Evolutionary conservation across 1,140 invertebrate species (phyloP).

Genomic region (Notospermus geniculatus): DNA sequence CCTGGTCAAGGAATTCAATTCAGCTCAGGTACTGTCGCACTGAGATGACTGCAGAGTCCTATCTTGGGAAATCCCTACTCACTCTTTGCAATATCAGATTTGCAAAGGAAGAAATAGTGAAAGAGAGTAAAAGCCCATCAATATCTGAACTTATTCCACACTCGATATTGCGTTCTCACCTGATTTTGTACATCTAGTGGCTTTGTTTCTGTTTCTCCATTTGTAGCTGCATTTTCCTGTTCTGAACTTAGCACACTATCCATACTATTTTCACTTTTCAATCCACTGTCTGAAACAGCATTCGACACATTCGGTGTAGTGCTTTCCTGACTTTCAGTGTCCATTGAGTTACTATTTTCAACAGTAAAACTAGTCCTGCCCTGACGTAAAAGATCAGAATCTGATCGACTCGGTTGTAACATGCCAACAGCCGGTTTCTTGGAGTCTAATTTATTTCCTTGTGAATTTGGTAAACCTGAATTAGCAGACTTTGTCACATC

Average conservation of each 20-base stretch:
- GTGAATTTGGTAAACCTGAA: neutral
- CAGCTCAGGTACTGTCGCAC: no score
- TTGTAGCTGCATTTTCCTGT: neutral
- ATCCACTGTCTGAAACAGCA: neutral
- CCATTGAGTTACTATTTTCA: neutral
- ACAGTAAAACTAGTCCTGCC: slow-evolving; percentile 1
- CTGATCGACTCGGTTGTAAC: slow-evolving; percentile 13
- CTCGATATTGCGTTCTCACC: neutral
- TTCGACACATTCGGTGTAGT: neutral
- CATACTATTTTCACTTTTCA: slow-evolving; percentile 9
- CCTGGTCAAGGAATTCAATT: no score
- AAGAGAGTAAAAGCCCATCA: no score
- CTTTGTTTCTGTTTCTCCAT: slow-evolving; percentile 2
- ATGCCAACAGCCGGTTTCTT: slow-evolving; percentile 20
- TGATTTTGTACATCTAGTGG: neutral
- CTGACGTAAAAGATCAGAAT: slow-evolving; percentile 67
- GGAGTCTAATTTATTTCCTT: neutral
- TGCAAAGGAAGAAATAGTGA: no score
- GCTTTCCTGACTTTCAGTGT: slow-evolving; percentile 5
- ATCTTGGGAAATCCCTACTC: no score
- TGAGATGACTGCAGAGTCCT: no score
- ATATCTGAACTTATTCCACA: no score
- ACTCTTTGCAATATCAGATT: no score
- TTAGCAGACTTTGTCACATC: neutral
- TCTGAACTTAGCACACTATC: slow-evolving; percentile 8